Evolutionary conservation across 2,113 vertebrate species (phyloP).

Genomic region (Cyanocitta stelleri): DNA sequence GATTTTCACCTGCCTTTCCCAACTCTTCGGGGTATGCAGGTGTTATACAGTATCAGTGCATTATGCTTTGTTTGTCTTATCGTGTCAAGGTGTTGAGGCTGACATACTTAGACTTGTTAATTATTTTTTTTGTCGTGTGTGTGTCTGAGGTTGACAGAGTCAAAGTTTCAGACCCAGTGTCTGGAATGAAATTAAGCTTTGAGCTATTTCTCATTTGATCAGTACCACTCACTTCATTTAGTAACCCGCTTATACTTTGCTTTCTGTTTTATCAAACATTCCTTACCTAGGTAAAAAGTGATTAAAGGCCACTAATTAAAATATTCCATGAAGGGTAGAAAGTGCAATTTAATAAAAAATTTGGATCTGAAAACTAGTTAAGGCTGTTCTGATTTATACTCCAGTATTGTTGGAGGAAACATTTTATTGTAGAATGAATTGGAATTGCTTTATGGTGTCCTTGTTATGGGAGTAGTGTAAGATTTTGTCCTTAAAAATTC

Average conservation of each 20-base stretch:
- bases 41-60: not conserved
- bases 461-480: not conserved
- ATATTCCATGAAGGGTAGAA: not conserved
- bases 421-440: not conserved
- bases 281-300: not conserved
- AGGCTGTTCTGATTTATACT: not conserved
- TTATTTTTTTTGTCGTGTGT: not conserved
- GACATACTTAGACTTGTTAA: not conserved
- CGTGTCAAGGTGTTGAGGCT: rapidly evolving
- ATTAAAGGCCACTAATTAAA: not conserved
- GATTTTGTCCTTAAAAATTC: not conserved
- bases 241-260: not conserved
- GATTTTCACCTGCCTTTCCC: not conserved
- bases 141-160: not conserved
- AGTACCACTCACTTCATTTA: not conserved
- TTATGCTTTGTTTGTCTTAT: not conserved
- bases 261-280: not conserved
- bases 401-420: not conserved
- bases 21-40: not conserved
- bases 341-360: not conserved
- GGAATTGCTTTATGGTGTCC: not conserved
- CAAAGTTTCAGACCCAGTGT: not conserved
- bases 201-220: not conserved
- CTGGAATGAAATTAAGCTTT: not conserved
- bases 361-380: not conserved